Evolutionary conservation across 2,888 invertebrate species (phyloP).

Genomic region (Stictocephala bisonia): DNA sequence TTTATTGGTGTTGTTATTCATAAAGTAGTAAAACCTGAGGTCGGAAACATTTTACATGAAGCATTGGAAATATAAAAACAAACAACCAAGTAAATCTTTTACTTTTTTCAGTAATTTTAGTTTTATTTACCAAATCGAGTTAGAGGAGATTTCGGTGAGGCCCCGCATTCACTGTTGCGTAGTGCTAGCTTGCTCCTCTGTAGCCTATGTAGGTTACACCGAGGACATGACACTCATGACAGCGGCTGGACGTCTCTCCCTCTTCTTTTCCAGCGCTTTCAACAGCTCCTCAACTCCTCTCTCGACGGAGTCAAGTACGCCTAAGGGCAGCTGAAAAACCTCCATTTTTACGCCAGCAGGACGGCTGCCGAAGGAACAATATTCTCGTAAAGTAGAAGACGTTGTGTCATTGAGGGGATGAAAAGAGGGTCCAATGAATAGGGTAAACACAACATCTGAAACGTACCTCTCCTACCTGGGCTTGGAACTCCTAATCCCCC

Average conservation of each 20-base stretch:
- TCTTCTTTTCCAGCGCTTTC: background rate
- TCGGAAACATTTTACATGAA: no score
- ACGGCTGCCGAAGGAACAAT: slow-evolving; percentile 34
- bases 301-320: slow-evolving; percentile 21
- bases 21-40: no score
- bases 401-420: slow-evolving; percentile 7
- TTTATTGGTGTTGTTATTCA: no score
- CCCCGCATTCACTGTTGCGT: no score
- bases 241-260: slow-evolving; percentile 23
- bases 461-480: slow-evolving; percentile 8
- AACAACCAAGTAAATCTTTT: no score
- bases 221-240: slow-evolving; percentile 10
- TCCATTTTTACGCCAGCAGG: slow-evolving; percentile 20
- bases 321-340: slow-evolving; percentile 15
- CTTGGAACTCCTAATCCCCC: slow-evolving; percentile 28
- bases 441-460: slow-evolving; percentile 8
- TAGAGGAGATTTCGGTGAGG: no score
- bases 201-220: slow-evolving; percentile 33
- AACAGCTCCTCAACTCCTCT: background rate
- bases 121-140: no score
- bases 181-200: background rate
- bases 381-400: slow-evolving; percentile 22
- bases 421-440: slow-evolving; percentile 7
- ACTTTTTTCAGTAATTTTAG: no score
- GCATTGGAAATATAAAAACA: no score